phyloP scores from a whole-genome alignment of 2,797 vertebrate species.

The Paedocypris micromegethes region DNA sequence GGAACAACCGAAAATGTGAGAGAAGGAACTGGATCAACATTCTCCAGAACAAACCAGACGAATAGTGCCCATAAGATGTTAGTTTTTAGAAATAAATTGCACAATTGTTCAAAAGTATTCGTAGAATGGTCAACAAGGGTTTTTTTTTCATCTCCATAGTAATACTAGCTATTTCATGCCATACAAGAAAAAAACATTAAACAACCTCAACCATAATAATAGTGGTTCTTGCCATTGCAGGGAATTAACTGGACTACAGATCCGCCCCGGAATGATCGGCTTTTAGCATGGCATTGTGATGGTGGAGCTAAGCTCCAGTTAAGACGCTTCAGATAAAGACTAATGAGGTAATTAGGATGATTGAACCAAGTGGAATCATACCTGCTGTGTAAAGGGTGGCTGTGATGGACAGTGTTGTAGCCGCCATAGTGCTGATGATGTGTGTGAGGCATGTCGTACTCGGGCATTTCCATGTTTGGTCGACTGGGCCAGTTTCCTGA shows the following conservation, averaged over 20 bases:
- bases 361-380: conserved; percentile 61
- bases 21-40: conserved; percentile 7
- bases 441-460: conserved; percentile 68
- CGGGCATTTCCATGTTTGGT: conserved; percentile 65
- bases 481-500: conserved; percentile 79
- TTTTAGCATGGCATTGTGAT: conserved; percentile 2
- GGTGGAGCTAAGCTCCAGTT: conserved; percentile 50
- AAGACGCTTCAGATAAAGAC: conserved; percentile 56
- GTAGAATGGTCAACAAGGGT: too few species aligned
- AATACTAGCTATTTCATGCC: not conserved
- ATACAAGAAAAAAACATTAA: not conserved
- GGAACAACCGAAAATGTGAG: conserved; percentile 29
- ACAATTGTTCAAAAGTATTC: too few species aligned
- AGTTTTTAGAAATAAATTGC: conserved; percentile 6
- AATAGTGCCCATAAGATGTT: conserved; percentile 5
- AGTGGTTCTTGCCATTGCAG: too few species aligned
- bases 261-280: not conserved
- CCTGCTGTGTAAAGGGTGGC: conserved; percentile 81
- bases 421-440: conserved; percentile 70
- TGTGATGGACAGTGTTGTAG: conserved; percentile 72
- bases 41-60: conserved; percentile 6
- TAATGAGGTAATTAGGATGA: conserved; percentile 54
- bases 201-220: not conserved
- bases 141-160: too few species aligned
- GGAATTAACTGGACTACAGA: not conserved